A percentile compares a stretch with the other conserved stretches of the same genome.
Conservation (phyloP, 2,888 invertebrate genomes). For the Phania funesta region DNA sequence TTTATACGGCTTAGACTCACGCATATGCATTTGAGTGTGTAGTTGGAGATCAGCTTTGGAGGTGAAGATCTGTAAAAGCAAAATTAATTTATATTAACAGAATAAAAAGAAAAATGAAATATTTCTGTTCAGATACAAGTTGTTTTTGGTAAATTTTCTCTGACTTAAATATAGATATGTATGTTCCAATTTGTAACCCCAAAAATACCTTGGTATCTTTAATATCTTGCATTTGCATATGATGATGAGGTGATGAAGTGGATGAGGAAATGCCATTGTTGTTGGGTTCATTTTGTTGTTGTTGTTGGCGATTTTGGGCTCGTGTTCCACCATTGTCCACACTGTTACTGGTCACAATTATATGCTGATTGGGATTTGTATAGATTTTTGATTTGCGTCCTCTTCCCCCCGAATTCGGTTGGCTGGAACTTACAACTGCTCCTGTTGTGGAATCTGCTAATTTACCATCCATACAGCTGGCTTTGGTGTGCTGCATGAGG, state of each 20-base stretch:
- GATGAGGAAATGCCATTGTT: slow-evolving; percentile 75
- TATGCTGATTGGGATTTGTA: slow-evolving; percentile 76
- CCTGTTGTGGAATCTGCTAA: slow-evolving; percentile 69
- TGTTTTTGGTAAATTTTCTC: slow-evolving; percentile 43
- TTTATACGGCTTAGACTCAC: slow-evolving; percentile 99
- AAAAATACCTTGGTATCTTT: slow-evolving; percentile 77
- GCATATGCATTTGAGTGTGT: slow-evolving; percentile 98
- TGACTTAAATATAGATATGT: neutral
- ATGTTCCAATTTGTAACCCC: neutral
- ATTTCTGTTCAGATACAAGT: neutral
- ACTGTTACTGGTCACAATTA: slow-evolving; percentile 77
- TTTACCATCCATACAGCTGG: slow-evolving; percentile 68
- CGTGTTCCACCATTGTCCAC: slow-evolving; percentile 76
- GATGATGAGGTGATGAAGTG: slow-evolving; percentile 78
- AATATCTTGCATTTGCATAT: slow-evolving; percentile 73
- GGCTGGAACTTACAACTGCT: slow-evolving; percentile 71
- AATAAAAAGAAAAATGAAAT: neutral
- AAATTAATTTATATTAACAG: neutral
- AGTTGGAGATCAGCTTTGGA: slow-evolving; percentile 98
- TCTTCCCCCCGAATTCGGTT: slow-evolving; percentile 71
- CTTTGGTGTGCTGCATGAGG: slow-evolving; percentile 59
- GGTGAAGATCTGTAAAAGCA: slow-evolving; percentile 91
- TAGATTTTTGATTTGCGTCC: slow-evolving; percentile 77
- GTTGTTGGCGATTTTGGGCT: slow-evolving; percentile 61
- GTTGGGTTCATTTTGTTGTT: slow-evolving; percentile 64